Evolutionary conservation across 1,140 invertebrate species (phyloP).

Genomic region (Pogonognathellus flavescens): DNA sequence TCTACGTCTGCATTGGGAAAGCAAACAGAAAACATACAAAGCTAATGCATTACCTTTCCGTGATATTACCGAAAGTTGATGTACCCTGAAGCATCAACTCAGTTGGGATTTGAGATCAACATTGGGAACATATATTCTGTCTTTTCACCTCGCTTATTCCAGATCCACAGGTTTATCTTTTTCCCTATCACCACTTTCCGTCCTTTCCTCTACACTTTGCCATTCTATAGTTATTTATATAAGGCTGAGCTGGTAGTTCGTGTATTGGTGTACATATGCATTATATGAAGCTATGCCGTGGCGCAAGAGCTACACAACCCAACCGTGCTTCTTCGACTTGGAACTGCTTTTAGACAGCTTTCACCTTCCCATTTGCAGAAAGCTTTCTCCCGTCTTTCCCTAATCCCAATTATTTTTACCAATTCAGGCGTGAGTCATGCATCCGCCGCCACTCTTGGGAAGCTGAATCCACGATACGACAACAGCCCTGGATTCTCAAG

Average conservation of each 20-base stretch:
- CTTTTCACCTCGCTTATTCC: conserved; percentile 58
- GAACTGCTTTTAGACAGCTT: conserved; percentile 52
- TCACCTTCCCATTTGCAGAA: conserved; percentile 56
- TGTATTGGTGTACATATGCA: not conserved
- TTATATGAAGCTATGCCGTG: not conserved
- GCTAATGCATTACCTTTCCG: conserved; percentile 60
- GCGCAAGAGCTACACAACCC: not conserved
- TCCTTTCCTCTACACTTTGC: conserved; percentile 27
- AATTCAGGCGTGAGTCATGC: conserved; percentile 53
- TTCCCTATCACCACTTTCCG: conserved; percentile 52
- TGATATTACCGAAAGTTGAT: conserved; percentile 60
- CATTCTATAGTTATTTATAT: not conserved
- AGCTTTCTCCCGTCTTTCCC: conserved; percentile 48
- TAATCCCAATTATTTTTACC: conserved; percentile 62
- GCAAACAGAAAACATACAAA: conserved; percentile 57
- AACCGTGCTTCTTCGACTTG: conserved; percentile 30
- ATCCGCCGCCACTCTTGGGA: conserved; percentile 40
- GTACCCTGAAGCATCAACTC: conserved; percentile 59
- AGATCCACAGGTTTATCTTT: conserved; percentile 59
- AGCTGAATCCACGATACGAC: conserved; percentile 34
- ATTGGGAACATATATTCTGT: conserved; percentile 59
- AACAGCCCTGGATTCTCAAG: conserved; percentile 9
- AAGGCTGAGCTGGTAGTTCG: too few relatives aligned
- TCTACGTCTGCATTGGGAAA: conserved; percentile 26
- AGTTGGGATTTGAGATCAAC: conserved; percentile 58